Evolutionary conservation across 2,113 vertebrate species (phyloP).

Genomic region (Rhinichthys klamathensis): DNA sequence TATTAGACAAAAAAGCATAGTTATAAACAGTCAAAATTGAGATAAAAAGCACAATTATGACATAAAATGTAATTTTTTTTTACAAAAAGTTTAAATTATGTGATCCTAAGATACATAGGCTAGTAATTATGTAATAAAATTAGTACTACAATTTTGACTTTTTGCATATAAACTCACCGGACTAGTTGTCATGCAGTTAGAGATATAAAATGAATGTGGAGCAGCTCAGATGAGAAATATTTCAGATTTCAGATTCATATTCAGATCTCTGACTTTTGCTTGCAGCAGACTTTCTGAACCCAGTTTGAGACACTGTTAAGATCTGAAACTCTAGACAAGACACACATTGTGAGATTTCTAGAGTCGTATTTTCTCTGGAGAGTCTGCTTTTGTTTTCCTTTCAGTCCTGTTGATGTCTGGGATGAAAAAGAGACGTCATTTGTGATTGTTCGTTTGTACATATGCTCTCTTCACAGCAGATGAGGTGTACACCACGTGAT

Average conservation of each 20-base stretch:
- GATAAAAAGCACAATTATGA: not conserved
- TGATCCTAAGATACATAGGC: too few relatives aligned
- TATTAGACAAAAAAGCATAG: not conserved
- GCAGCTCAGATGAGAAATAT: not conserved
- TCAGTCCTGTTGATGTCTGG: not conserved
- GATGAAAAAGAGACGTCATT: not conserved
- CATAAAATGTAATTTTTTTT: not conserved
- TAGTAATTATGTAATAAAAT: too few relatives aligned
- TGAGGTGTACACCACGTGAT: slow-evolving; percentile 41
- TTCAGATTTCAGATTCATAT: not conserved
- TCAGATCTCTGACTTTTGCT: not conserved
- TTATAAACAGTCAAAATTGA: too few relatives aligned
- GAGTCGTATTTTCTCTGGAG: not conserved
- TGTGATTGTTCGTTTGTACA: not conserved
- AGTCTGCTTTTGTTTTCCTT: not conserved
- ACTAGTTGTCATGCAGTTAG: not conserved
- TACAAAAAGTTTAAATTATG: not conserved
- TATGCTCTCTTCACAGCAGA: not conserved
- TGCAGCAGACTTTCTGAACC: not conserved
- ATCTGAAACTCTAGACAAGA: not conserved
- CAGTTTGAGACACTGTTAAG: not conserved
- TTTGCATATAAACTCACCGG: not conserved
- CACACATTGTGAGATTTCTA: not conserved
- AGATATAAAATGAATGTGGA: not conserved
- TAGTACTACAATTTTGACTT: too few relatives aligned